phyloP scores from a whole-genome alignment of 1,140 invertebrate species.

The Eumeta japonica region DNA sequence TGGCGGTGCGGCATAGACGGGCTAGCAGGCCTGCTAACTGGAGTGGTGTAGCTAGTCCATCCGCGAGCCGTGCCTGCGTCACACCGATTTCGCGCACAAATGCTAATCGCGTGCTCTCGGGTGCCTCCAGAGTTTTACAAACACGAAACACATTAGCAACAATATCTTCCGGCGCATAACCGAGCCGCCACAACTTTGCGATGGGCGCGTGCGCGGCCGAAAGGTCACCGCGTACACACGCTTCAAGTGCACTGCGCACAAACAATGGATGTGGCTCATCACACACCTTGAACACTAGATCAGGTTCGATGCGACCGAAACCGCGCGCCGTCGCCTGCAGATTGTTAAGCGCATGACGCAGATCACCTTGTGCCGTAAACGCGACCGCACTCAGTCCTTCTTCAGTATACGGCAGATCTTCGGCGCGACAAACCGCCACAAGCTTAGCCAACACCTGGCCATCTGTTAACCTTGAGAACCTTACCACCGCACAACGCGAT shows the following conservation, averaged over 20 bases:
- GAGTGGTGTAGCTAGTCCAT: constrained; percentile 83
- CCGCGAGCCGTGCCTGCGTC: constrained; percentile 87
- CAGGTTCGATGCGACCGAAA: constrained; percentile 86
- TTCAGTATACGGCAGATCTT: constrained; percentile 79
- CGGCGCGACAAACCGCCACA: constrained; percentile 58
- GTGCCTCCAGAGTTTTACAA: constrained; percentile 80
- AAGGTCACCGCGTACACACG: constrained; percentile 80
- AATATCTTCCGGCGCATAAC: constrained; percentile 95
- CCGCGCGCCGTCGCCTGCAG: constrained; percentile 96
- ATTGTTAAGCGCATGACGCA: constrained; percentile 97
- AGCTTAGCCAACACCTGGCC: constrained; percentile 77
- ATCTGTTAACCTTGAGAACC: constrained; percentile 92
- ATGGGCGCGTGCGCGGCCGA: constrained; percentile 86
- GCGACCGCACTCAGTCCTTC: constrained; percentile 96
- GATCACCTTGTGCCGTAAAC: constrained; percentile 98
- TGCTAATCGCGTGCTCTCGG: constrained; percentile 80
- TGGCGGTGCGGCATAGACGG: constrained; percentile 66
- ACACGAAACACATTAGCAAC: constrained; percentile 94
- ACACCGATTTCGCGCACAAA: constrained; percentile 94
- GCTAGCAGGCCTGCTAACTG: constrained; percentile 89
- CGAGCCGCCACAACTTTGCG: constrained; percentile 84
- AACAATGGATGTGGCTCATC: constrained; percentile 97
- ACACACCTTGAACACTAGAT: constrained; percentile 99
- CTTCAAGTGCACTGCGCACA: constrained; percentile 88
- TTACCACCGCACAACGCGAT: constrained; percentile 93